These are phyloP conservation scores for Willisornis vidua DNA, from an alignment of 2,113 vertebrate genomes.

Conservation along the genomic window DNA sequence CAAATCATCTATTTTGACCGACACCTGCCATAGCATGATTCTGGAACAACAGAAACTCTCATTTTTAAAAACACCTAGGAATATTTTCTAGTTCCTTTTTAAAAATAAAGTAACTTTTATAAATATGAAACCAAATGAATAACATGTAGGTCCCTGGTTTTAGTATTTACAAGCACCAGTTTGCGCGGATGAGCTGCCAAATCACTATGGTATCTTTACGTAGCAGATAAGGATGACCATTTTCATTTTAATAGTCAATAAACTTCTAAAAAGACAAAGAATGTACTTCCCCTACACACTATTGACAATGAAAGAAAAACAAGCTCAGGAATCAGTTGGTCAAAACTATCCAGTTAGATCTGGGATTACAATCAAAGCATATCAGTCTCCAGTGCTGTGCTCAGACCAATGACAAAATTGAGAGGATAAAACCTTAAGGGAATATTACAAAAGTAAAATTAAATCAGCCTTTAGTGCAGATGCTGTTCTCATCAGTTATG, in stretches of 20 bases:
- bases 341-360: background rate
- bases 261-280: background rate
- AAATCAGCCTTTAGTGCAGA: background rate
- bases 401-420: background rate
- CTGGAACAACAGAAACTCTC: background rate
- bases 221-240: background rate
- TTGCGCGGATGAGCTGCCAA: background rate
- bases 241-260: background rate
- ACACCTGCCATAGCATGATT: background rate
- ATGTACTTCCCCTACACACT: background rate
- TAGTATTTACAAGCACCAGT: background rate
- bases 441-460: background rate
- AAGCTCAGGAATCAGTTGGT: background rate
- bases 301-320: background rate
- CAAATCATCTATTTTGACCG: background rate
- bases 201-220: background rate
- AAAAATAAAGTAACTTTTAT: background rate
- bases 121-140: background rate
- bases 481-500: background rate
- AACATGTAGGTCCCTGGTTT: background rate
- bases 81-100: background rate
- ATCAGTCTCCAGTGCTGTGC: background rate
- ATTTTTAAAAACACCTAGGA: background rate
- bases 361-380: background rate
- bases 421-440: background rate